phyloP scores from a whole-genome alignment of 2,888 invertebrate species.

The Chloromyia formosa region DNA sequence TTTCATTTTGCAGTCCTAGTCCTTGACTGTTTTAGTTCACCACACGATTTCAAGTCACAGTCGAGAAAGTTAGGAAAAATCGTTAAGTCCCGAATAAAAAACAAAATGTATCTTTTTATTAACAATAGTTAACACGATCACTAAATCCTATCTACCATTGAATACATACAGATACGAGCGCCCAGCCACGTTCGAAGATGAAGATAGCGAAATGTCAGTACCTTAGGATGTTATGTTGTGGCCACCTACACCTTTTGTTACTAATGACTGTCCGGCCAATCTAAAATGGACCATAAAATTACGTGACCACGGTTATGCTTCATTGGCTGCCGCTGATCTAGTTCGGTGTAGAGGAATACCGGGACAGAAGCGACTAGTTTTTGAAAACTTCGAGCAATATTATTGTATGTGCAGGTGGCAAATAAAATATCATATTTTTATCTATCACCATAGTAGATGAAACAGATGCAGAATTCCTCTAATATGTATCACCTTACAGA shows the following conservation, averaged over 20 bases:
- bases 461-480: no score
- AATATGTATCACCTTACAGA: no score
- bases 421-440: no score
- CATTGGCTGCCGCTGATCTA: not conserved
- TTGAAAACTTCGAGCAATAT: not conserved
- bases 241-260: slow-evolving; percentile 32
- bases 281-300: slow-evolving; percentile 33
- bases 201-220: slow-evolving; percentile 5
- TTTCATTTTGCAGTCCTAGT: not conserved
- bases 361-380: not conserved
- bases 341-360: not conserved
- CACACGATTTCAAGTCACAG: not conserved
- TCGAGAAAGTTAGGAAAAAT: not conserved
- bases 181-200: not conserved
- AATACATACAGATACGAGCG: not conserved
- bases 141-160: not conserved
- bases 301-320: slow-evolving; percentile 34
- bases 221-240: slow-evolving; percentile 25
- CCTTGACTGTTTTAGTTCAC: not conserved
- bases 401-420: no score
- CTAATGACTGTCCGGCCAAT: slow-evolving; percentile 30
- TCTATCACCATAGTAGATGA: no score
- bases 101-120: not conserved
- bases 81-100: not conserved
- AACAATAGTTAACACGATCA: not conserved